A percentile compares a stretch with the other conserved stretches of the same genome.
phyloP scores from a whole-genome alignment of 2,797 vertebrate genomes.

The Notolepis coatsorum region DNA sequence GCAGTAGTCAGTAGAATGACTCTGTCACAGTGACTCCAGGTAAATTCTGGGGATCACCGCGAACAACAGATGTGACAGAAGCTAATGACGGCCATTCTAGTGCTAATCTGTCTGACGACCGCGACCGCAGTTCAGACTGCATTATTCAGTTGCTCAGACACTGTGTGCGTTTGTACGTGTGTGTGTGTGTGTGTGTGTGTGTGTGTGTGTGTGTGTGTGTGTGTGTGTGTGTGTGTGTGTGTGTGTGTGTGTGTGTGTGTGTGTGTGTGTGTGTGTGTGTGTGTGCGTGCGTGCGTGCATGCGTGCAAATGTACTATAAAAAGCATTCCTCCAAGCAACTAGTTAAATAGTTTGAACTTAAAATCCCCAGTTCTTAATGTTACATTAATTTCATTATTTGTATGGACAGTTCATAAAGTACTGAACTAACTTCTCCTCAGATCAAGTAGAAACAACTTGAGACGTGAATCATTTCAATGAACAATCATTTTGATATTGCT shows the following conservation, averaged over 20 bases:
- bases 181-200: constrained; percentile 8
- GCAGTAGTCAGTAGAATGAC: constrained; percentile 7
- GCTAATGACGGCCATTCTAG: constrained; percentile 34
- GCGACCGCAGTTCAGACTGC: constrained; percentile 25
- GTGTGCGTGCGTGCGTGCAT: too few species aligned
- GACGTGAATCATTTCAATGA: background rate
- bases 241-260: background rate
- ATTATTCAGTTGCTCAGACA: constrained; percentile 5
- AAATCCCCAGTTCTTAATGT: too few species aligned
- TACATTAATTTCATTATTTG: too few species aligned
- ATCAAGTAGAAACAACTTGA: background rate
- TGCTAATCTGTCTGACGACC: constrained; percentile 38
- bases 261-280: background rate
- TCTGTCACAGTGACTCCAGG: constrained; percentile 47
- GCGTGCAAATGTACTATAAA: too few species aligned
- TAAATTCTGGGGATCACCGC: constrained; percentile 27
- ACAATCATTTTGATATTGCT: too few species aligned
- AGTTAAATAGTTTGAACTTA: too few species aligned
- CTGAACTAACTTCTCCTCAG: too few species aligned
- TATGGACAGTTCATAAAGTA: too few species aligned
- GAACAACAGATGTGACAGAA: constrained; percentile 4
- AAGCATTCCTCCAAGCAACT: background rate
- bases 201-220: constrained; percentile 2
- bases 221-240: constrained; percentile 10
- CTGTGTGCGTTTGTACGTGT: background rate